Evolutionary conservation across 37 sponge, comb jelly and placozoan genomes (phyloP).

Genomic region (Spongilla lacustris): DNA sequence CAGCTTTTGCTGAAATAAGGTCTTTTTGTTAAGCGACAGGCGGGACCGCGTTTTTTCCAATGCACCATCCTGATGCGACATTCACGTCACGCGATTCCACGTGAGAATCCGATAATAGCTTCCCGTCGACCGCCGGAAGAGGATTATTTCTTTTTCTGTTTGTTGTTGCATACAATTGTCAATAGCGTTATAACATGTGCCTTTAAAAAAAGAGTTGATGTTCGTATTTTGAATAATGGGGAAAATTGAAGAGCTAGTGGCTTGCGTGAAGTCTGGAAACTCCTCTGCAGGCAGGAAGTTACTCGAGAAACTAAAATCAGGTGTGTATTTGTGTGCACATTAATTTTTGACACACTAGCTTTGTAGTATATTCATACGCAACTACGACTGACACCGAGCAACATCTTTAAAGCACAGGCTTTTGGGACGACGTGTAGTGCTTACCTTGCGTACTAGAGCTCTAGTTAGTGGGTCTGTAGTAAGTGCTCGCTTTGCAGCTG

Average conservation of each 20-base stretch:
- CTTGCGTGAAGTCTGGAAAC: constrained; percentile 68
- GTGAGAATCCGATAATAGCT: background rate
- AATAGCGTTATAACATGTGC: background rate
- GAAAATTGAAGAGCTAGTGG: constrained; percentile 80
- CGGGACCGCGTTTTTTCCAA: background rate
- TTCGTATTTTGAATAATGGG: constrained; percentile 60
- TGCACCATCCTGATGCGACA: background rate
- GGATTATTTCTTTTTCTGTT: no score
- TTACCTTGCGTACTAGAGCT: no score
- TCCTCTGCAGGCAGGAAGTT: constrained; percentile 79
- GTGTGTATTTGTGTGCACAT: constrained; percentile 37
- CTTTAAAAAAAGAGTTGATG: background rate
- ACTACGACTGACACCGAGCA: no score
- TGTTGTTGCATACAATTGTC: background rate
- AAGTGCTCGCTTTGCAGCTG: no score
- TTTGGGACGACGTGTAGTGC: no score
- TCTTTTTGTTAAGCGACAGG: background rate
- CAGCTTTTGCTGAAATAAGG: background rate
- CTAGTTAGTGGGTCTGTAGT: no score
- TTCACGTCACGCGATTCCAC: background rate
- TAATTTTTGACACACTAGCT: background rate
- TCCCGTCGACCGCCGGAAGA: no score
- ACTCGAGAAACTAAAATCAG: constrained; percentile 83
- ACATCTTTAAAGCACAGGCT: no score
- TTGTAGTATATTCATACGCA: background rate